phyloP scores from a whole-genome alignment of 2,888 invertebrate species.

The Chouioia cunea region DNA sequence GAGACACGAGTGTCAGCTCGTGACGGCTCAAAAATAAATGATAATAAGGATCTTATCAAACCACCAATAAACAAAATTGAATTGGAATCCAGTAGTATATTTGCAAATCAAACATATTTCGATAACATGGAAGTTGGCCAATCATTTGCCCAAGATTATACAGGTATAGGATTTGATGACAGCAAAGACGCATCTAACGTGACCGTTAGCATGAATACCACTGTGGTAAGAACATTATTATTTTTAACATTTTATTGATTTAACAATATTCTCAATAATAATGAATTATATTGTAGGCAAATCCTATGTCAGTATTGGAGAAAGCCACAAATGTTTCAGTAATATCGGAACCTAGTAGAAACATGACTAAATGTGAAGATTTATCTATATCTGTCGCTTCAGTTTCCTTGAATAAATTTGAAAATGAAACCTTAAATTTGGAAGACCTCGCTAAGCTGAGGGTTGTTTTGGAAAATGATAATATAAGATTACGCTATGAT shows the following conservation, averaged over 20 bases:
- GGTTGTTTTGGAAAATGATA: slow-evolving; percentile 54
- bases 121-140: slow-evolving; percentile 52
- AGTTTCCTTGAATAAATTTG: neutral
- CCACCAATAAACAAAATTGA: slow-evolving; percentile 51
- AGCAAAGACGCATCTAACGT: slow-evolving; percentile 32
- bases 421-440: slow-evolving; percentile 19
- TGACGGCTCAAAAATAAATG: slow-evolving; percentile 2
- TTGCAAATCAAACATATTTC: slow-evolving; percentile 57
- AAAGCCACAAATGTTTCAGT: neutral
- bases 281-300: neutral
- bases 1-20: neutral
- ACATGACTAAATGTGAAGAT: slow-evolving; percentile 16
- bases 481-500: slow-evolving; percentile 52
- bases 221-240: slow-evolving; percentile 27
- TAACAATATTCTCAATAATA: slow-evolving; percentile 16
- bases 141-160: slow-evolving; percentile 31
- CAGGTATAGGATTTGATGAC: slow-evolving; percentile 29
- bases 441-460: slow-evolving; percentile 49
- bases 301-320: too few relatives aligned
- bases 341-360: slow-evolving; percentile 10
- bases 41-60: slow-evolving; percentile 14
- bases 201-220: slow-evolving; percentile 14
- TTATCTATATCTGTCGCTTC: neutral
- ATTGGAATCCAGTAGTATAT: slow-evolving; percentile 56
- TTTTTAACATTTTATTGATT: neutral